Evolutionary conservation across 2,888 invertebrate genomes (phyloP), one percentile per base, ranked within the genome.

Genomic region (Ectemnius continuus): DNA sequence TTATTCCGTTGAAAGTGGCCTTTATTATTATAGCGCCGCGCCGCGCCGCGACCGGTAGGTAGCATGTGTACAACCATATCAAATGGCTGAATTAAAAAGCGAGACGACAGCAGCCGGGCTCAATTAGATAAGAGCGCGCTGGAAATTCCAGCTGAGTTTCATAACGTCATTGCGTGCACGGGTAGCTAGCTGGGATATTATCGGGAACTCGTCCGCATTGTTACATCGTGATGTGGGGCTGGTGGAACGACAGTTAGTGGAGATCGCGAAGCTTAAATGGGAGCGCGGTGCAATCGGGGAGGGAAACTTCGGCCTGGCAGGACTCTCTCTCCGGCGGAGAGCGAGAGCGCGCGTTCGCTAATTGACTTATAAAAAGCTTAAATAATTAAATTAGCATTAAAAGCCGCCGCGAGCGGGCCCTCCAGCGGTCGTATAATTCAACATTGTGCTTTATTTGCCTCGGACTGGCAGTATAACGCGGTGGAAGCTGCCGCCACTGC

Each of bases 331-430:
- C 23, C 56, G 61, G 56, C 64, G 62, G 67, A 57, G 36, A 70
- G 73, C 2, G 23, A 23, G 23, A 28, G 64, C 70, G 69, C 69
- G 70, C 64, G 67, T 76, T 59, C 72, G 79, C 78, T 83, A 83
- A 83, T 83, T 83, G 83, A 81, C 83, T 83, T 83, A 83, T 80
- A 81, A 83, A 83, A 83, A 78, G 83, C 83, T 83, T 81, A 78
- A 83, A 83, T 83, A 83, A 83, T 83, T 76, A 79, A 81, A 83
- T 83, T 78, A 81, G 83, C 83, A 83, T 83, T 83, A 83, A 83
- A 83, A 81, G 79, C 81, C 67, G 73, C 75, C 74, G 73, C 75
- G 67, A 66, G 77, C 62, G 70, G 58, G 70, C 76, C 75, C 79
- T 72, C 75, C 28, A 70, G 76, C 78, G 64, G 69, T 80, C 81